Evolutionary conservation across 2,888 invertebrate species (phyloP), one percentile per base, ranked within the genome.

Genomic region (Clitarchus hookeri): DNA sequence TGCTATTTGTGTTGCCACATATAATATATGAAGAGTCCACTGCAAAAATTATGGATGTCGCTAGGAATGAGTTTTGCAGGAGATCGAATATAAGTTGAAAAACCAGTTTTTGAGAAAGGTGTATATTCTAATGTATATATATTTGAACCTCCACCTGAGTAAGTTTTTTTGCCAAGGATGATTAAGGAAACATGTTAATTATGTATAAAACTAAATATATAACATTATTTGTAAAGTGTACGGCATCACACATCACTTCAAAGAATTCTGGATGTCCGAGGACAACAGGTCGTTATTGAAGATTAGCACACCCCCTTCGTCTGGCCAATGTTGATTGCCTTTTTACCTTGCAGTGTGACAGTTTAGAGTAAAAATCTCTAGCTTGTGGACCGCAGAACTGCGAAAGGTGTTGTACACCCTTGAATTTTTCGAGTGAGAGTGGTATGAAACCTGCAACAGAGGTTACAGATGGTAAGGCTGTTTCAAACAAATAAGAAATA

Each of bases 381-480:
- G 65, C 65, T 65, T 65, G 11, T 65, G 65, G 23, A n/a, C 65
- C 65, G 6, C 65, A 65, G 65, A 65, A 65, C 65, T 65, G 65
- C 23, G 65, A n/a, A n/a, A 82, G 82, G 27, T 82, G 82, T 82
- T 82, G 82, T 13, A 82, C 23, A 44, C 26, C 27, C 44, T 82
- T 27, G 82, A 82, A 82, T 1, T 82, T 82, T 82, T 82, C 82
- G 9, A 11, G 0, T 19, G 36, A 44, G 9, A 82, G 27, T 44
- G 82, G 9, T 0, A 82, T 27, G 11, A 44, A 23, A 82, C 23
- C 27, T 82, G 82, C 44, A 44, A 82, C 27, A 82, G 12, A 65
- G 48, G 48, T 48, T 48, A 48, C 4, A 48, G 48, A 13, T 48
- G 23, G n/a, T 65, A 65, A 23, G 65, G 36, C 4, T 36, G 1